Evolutionary conservation across 2,888 invertebrate genomes (phyloP), one percentile per base, ranked within the genome.

Genomic region (Mongoloraphidia duomilia): DNA sequence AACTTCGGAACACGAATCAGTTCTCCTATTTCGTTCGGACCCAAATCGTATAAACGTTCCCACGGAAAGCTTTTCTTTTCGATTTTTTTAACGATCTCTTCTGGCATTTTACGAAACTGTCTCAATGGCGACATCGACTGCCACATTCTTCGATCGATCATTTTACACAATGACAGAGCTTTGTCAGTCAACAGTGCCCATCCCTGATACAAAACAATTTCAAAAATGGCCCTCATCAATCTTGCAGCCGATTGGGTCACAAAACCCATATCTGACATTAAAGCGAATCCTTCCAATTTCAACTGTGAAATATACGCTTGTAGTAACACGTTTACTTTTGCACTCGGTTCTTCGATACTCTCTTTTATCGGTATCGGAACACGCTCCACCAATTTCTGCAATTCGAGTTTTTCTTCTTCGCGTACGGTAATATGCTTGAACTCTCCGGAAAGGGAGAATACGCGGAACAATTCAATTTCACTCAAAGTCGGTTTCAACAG

Each of bases 301-400:
- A 99, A 69, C 66, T 97, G 96, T 0, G 97, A 98, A 54, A 99
- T 97, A 70, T 96, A 98, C 0, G 97, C 95, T 67, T 98, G 96
- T 0, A 96, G 74, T 1, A 97, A 68, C 9, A 95, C 93, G 66
- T 96, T 96, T 34, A 95, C 84, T 59, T 99, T 99, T 0, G 98
- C 98, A 51, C 90, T 90, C 0, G 97, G 88, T 63, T 99, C 98
- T 61, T 99, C 98, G 55, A 98, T 93, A 53, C 88, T 87, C 67
- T 99, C 98, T 63, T 98, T 98, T 57, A 99, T 96, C 0, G 98
- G 98, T 51, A 99, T 96, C 0, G 98, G 98, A 0, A 98, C 98
- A 61, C 95, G 76, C 59, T 77, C 77, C 77, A 91, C 84, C n/a
- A 98, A 72, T 65, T 97, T 98, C 59, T 93, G 89, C 54, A 98